phyloP scores from a whole-genome alignment of 2,797 vertebrate species.

The Lates japonicus region DNA sequence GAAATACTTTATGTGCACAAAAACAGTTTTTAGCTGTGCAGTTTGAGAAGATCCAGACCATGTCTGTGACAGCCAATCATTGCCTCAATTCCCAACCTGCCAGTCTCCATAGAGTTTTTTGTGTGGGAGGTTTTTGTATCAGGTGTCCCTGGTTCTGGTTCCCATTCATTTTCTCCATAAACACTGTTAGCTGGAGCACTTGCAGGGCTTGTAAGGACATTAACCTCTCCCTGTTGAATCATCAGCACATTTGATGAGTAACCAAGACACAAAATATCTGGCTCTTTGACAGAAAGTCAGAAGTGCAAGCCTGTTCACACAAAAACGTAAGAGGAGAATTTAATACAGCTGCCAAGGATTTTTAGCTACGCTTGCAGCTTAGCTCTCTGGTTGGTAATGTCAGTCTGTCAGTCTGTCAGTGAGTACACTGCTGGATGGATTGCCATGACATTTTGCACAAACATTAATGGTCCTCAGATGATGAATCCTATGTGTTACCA shows the following conservation, averaged over 20 bases:
- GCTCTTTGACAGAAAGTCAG: neutral
- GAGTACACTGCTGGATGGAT: neutral
- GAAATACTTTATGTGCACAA: neutral
- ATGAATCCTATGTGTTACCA: no score
- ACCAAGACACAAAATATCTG: neutral
- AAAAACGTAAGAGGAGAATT: neutral
- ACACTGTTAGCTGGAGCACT: neutral
- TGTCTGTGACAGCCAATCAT: neutral
- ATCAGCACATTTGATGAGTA: neutral
- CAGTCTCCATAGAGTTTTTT: neutral
- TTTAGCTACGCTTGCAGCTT: neutral
- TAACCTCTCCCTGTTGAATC: neutral
- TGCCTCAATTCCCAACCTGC: neutral
- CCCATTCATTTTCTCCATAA: neutral
- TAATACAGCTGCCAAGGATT: neutral
- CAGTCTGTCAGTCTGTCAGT: neutral
- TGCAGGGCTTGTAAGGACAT: neutral
- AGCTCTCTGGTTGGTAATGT: neutral
- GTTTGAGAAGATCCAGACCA: neutral
- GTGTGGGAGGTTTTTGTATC: neutral
- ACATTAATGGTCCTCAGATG: neutral
- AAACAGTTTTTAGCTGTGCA: no score
- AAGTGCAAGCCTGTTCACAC: neutral
- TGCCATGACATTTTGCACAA: neutral
- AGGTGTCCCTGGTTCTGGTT: neutral